phyloP scores from a whole-genome alignment of 2,113 vertebrate species.

The Halichoeres trimaculatus region DNA sequence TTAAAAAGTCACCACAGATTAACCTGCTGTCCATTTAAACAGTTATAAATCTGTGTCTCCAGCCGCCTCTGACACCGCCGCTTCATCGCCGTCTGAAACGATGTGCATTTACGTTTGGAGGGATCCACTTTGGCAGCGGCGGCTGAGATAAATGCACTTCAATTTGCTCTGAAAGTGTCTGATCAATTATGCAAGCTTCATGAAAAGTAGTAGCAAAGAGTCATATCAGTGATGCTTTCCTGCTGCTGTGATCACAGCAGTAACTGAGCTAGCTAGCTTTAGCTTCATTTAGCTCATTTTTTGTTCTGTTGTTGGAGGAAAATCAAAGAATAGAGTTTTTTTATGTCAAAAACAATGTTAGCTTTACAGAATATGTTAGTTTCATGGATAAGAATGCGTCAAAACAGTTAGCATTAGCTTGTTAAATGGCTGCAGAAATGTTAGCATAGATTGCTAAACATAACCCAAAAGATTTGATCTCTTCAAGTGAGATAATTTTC shows the following conservation, averaged over 20 bases:
- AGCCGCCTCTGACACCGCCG: background rate
- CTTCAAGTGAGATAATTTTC: background rate
- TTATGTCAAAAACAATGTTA: background rate
- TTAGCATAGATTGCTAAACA: background rate
- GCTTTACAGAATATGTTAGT: background rate
- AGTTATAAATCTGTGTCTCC: background rate
- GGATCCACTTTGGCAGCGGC: background rate
- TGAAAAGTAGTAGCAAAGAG: background rate
- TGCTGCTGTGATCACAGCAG: background rate
- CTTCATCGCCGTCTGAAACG: background rate
- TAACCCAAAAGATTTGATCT: background rate
- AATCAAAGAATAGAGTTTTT: background rate
- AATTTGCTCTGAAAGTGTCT: background rate
- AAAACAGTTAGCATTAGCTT: too few relatives aligned
- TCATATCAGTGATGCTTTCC: background rate
- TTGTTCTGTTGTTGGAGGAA: background rate
- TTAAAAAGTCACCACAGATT: conserved; percentile 9
- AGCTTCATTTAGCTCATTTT: background rate
- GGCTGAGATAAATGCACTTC: background rate
- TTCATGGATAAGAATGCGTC: too few relatives aligned
- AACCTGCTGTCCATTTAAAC: background rate
- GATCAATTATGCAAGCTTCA: conserved; percentile 8
- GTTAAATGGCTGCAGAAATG: too few relatives aligned
- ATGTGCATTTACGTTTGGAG: background rate
- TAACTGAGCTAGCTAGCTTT: background rate